Percentiles rank a stretch among this genome's conserved stretches.
phyloP scores from a whole-genome alignment of 2,888 invertebrate genomes.

The Monoplex corrugatus region DNA sequence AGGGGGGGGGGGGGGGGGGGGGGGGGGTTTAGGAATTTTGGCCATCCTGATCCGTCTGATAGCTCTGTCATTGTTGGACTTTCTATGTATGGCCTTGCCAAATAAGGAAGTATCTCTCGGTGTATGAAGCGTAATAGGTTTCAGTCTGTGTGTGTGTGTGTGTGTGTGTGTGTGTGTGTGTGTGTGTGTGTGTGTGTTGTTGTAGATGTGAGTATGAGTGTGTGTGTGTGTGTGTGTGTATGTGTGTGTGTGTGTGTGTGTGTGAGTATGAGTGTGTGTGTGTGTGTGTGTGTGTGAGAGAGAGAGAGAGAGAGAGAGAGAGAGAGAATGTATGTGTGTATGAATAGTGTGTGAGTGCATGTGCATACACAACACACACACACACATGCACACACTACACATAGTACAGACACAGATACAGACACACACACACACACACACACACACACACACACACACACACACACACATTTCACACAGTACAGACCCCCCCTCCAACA shows the following conservation, averaged over 20 bases:
- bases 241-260: conserved; percentile 17
- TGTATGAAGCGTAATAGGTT: not conserved
- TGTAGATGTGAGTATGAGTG: too few relatives aligned
- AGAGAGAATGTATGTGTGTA: not conserved
- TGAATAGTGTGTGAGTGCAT: too few relatives aligned
- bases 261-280: not conserved
- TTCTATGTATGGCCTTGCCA: not conserved
- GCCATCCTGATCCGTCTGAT: not conserved
- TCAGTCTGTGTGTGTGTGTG: not conserved
- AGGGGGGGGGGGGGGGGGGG: too few relatives aligned
- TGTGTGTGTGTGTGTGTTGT: not conserved
- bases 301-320: not conserved
- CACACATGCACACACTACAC: not conserved
- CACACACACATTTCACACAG: not conserved
- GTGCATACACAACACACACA: too few relatives aligned
- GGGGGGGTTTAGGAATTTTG: too few relatives aligned
- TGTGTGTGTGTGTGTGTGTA: conserved; percentile 18
- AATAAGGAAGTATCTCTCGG: too few relatives aligned
- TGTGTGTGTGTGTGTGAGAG: not conserved
- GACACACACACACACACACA: not conserved
- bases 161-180: too few relatives aligned
- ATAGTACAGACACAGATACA: not conserved
- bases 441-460: not conserved
- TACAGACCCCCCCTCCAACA: not conserved
- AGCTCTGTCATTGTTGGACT: not conserved